Evolutionary conservation across 2,888 invertebrate species (phyloP).

Genomic region (Nysson spinosus): DNA sequence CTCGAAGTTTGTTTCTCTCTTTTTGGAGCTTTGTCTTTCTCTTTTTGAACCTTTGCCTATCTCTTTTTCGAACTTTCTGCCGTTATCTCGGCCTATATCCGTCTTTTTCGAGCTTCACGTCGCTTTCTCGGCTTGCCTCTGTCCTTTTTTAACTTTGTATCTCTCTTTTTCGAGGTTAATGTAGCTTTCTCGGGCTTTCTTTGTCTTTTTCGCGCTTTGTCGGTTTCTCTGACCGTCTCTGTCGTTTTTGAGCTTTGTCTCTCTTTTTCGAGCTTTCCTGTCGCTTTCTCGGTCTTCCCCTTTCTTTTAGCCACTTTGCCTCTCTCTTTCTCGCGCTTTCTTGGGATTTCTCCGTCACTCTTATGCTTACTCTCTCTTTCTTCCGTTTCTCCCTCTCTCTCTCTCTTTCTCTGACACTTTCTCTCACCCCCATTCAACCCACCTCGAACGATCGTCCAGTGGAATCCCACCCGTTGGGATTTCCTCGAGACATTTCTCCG

Average conservation of each 20-base stretch:
- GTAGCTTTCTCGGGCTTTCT: background rate
- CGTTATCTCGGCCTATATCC: no score
- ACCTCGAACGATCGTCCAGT: no score
- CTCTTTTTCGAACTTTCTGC: no score
- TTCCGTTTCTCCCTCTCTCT: background rate
- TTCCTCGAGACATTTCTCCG: slow-evolving; percentile 38
- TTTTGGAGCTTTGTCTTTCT: background rate
- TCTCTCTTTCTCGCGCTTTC: background rate
- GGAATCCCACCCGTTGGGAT: slow-evolving; percentile 12
- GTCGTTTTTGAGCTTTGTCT: background rate
- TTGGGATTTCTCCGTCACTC: no score
- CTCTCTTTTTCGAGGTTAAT: background rate
- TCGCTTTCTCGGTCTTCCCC: no score
- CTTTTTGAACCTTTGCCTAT: no score
- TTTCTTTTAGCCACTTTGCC: no score
- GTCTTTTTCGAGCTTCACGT: no score
- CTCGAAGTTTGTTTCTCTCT: background rate
- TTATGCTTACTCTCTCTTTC: background rate
- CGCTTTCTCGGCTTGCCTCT: no score
- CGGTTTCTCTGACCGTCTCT: background rate
- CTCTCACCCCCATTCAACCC: background rate
- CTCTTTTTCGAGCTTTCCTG: background rate
- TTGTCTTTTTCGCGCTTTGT: no score
- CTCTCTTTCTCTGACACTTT: background rate
- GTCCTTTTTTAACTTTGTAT: no score